These are phyloP conservation scores for Acrobasis repandana DNA, from an alignment of 2,888 invertebrate genomes.

Conservation along the genomic window DNA sequence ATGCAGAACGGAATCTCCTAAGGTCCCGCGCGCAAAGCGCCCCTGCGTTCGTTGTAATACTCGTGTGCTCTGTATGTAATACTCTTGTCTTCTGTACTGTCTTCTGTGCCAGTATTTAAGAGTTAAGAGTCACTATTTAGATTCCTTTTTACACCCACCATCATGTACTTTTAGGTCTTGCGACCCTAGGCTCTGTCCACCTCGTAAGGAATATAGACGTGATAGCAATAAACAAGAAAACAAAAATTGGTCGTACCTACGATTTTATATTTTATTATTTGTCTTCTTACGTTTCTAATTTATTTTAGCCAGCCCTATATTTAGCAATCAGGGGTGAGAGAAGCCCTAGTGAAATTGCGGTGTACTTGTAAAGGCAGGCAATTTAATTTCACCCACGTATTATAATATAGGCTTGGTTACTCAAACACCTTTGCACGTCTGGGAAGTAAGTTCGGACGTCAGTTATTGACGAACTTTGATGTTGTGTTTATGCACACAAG, in stretches of 20 bases:
- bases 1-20: too few species aligned
- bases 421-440: conserved; percentile 6
- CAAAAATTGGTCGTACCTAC: not conserved
- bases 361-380: conserved; percentile 10
- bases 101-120: too few species aligned
- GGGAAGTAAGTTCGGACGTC: not conserved
- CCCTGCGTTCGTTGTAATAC: too few species aligned
- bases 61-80: too few species aligned
- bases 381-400: conserved; percentile 18
- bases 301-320: conserved; percentile 14
- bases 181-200: too few species aligned
- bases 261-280: not conserved
- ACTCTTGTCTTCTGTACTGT: too few species aligned
- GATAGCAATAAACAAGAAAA: not conserved
- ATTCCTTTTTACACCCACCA: too few species aligned
- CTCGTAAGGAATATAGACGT: too few species aligned
- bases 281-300: not conserved
- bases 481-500: not conserved
- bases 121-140: too few species aligned
- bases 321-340: conserved; percentile 12
- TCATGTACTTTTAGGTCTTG: too few species aligned
- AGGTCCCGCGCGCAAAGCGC: too few species aligned
- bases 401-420: not conserved
- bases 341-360: conserved; percentile 16
- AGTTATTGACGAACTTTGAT: conserved; percentile 4